Evolutionary conservation across 2,797 vertebrate genomes (phyloP).

Genomic region (Falco rusticolus): DNA sequence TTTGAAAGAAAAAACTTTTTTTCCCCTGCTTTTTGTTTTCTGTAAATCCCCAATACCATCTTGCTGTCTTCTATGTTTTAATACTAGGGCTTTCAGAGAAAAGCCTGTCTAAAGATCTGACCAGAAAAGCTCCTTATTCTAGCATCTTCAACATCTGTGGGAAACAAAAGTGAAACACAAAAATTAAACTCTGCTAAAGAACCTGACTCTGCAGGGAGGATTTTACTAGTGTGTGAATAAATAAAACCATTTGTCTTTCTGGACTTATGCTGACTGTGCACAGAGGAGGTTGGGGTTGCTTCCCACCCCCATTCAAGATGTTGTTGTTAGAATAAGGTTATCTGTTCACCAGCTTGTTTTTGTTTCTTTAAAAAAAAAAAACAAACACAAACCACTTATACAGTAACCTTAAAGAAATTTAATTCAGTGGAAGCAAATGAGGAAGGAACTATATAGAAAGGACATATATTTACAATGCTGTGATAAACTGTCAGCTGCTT

Average conservation of each 20-base stretch:
- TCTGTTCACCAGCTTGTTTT: not conserved
- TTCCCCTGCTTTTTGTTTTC: not conserved
- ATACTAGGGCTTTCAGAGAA: not conserved
- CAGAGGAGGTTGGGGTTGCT: not conserved
- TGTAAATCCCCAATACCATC: not conserved
- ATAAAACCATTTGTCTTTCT: constrained; percentile 48
- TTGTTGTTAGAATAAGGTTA: not conserved
- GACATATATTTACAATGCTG: not conserved
- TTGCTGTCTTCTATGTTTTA: not conserved
- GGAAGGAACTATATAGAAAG: not conserved
- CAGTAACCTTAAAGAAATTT: not conserved
- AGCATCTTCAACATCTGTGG: constrained; percentile 9
- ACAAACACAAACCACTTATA: fast-evolving
- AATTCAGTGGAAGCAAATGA: not conserved
- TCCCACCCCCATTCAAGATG: not conserved
- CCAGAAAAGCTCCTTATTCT: not conserved
- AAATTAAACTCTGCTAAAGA: constrained; percentile 16
- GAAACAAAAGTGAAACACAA: constrained; percentile 44
- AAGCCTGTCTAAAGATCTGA: not conserved
- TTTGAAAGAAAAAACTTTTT: not conserved
- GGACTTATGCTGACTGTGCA: not conserved
- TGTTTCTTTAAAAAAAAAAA: not conserved
- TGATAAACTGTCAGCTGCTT: not conserved
- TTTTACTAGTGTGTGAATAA: constrained; percentile 54
- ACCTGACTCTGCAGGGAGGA: constrained; percentile 1